A percentile compares a stretch with the other conserved stretches of the same genome.
phyloP scores from a whole-genome alignment of 2,888 invertebrate genomes.

The Carterocephalus palaemon region DNA sequence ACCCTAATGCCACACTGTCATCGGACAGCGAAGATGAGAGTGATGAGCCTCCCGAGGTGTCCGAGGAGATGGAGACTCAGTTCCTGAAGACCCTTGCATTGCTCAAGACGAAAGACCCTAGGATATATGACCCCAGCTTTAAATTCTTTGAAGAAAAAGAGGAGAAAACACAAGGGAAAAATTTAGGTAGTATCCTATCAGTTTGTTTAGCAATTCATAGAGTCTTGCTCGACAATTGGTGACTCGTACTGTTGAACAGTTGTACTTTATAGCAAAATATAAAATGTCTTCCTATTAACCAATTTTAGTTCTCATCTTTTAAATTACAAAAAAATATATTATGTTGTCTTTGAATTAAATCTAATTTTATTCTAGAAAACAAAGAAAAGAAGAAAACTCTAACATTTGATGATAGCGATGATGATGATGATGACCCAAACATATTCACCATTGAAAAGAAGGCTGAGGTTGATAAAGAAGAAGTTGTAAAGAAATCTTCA shows the following conservation, averaged over 20 bases:
- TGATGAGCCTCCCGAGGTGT: constrained; percentile 76
- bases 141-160: constrained; percentile 82
- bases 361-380: constrained; percentile 44
- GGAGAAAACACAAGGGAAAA: constrained; percentile 64
- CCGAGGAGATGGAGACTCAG: constrained; percentile 86
- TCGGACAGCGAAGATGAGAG: constrained; percentile 83
- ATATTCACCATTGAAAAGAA: constrained; percentile 71
- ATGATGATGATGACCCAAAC: constrained; percentile 57
- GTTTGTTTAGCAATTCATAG: no score
- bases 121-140: constrained; percentile 88
- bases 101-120: constrained; percentile 92
- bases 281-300: no score
- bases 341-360: no score
- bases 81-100: constrained; percentile 92
- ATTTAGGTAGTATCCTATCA: no score
- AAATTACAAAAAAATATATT: no score
- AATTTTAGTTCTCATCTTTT: no score
- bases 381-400: constrained; percentile 52
- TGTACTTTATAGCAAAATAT: no score
- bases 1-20: constrained; percentile 60
- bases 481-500: constrained; percentile 11
- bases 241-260: no score
- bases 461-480: constrained; percentile 42
- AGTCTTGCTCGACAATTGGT: no score
- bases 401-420: constrained; percentile 68